Evolutionary conservation across 2,113 vertebrate genomes (phyloP), one percentile per base, ranked within the genome.

Genomic region (Myodes glareolus): DNA sequence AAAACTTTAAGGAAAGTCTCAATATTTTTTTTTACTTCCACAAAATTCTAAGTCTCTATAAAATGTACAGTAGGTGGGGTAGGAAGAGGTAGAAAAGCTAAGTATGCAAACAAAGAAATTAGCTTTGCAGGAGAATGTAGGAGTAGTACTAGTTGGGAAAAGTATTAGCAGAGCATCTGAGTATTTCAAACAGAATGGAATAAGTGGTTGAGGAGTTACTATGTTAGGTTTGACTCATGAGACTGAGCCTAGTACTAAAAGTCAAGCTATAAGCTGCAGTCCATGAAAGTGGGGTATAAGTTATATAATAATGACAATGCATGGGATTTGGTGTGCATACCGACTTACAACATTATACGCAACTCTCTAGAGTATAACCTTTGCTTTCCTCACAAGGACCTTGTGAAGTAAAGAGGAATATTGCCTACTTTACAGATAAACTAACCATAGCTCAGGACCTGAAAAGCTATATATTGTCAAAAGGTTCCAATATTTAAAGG

Each of bases 381-480:
- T 88, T 33, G 78, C 31, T 85, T 97, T 63, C 70, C 23, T 70
- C 11, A 72, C 4, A 77, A 8, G 5, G 89, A 25, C 21, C 47
- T 65, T 94, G 45, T 63, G 45, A 94, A 1, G 27, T 76, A 92
- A 94, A 10, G 25, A 95, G 94, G 23, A 80, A 67, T n/a, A 45
- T 47, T 70, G 47, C 50, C 65, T 95, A 72, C 47, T 95, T 70
- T 91, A 39, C 36, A 92, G 52, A 94, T 63, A 94, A 90, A 36
- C 5, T 87, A 95, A 89, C 33, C 89, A 75, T 67, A 94, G 10
- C 10, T 93, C 67, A 91, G 42, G 92, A 88, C 96, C 75, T 42
- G 31, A 77, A 91, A 92, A 92, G 17, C 31, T 65, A 84, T 78
- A 81, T 3, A 91, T 87, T 91, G 27, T 97, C 33, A 78, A 33